These are phyloP conservation scores for Charadrius vociferus DNA, from an alignment of 2,113 vertebrate species.

Conservation along the genomic window DNA sequence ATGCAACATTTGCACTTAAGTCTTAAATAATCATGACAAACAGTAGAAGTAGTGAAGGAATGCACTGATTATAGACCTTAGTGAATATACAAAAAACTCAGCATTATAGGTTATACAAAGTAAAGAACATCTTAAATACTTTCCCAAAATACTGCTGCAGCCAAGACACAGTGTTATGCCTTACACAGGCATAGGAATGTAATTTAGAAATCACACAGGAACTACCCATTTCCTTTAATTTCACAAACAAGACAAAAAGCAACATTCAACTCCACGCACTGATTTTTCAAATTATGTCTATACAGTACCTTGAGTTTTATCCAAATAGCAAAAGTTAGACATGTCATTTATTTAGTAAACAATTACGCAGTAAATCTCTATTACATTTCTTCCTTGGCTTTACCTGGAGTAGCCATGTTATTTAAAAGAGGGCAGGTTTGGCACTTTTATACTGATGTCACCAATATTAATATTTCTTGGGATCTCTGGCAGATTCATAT, in stretches of 20 bases:
- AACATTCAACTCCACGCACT: constrained; percentile 73
- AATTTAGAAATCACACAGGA: constrained; percentile 82
- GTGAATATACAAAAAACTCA: constrained; percentile 67
- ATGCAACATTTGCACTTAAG: constrained; percentile 69
- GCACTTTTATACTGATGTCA: constrained; percentile 99
- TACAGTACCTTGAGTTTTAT: constrained; percentile 85
- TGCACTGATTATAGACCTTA: constrained; percentile 43
- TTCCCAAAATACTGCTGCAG: constrained; percentile 82
- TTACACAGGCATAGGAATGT: constrained; percentile 82
- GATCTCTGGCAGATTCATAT: constrained; percentile 99
- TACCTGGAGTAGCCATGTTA: constrained; percentile 84
- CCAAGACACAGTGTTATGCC: constrained; percentile 77
- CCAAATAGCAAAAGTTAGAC: constrained; percentile 77
- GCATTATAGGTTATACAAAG: constrained; percentile 77
- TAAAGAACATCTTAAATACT: constrained; percentile 71
- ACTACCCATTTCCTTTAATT: constrained; percentile 75
- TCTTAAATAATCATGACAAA: constrained; percentile 73
- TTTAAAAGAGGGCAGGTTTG: constrained; percentile 99
- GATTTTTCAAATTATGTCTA: constrained; percentile 71
- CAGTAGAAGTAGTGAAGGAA: constrained; percentile 61
- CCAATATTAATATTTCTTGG: constrained; percentile 99
- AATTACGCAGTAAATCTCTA: constrained; percentile 83
- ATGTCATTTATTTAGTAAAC: constrained; percentile 87
- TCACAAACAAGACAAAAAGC: constrained; percentile 78
- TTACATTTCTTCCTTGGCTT: constrained; percentile 70